phyloP scores from a whole-genome alignment of 1,140 invertebrate genomes.

The Globodera rostochiensis region DNA sequence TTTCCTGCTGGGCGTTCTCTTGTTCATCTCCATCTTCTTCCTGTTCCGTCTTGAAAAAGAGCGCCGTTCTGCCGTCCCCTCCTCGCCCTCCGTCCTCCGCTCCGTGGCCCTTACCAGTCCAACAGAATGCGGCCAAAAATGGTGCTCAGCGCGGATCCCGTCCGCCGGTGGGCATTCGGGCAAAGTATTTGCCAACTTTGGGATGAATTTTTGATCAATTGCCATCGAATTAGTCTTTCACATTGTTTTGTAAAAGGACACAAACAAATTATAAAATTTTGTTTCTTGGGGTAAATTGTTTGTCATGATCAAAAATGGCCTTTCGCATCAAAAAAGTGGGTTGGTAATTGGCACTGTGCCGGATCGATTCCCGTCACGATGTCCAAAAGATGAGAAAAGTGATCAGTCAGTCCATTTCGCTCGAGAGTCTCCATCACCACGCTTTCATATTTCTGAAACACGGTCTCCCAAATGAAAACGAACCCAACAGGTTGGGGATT shows the following conservation, averaged over 20 bases:
- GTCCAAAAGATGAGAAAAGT: slow-evolving; percentile 46
- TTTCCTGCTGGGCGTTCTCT: background rate
- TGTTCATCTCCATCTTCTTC: background rate
- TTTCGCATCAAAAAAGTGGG: slow-evolving; percentile 37
- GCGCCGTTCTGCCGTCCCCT: background rate
- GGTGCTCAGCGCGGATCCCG: no score
- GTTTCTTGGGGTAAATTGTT: background rate
- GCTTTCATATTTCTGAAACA: slow-evolving; percentile 39
- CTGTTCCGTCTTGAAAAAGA: background rate
- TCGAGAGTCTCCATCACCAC: slow-evolving; percentile 40
- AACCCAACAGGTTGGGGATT: background rate
- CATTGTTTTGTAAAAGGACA: background rate
- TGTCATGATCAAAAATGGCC: background rate
- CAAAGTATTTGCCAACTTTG: slow-evolving; percentile 21
- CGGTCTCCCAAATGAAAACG: background rate
- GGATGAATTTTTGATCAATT: background rate
- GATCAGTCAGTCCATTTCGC: slow-evolving; percentile 47
- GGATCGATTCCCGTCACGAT: slow-evolving; percentile 44
- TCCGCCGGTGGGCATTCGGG: slow-evolving; percentile 12
- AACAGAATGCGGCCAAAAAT: background rate
- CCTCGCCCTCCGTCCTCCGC: background rate
- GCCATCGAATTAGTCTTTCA: background rate
- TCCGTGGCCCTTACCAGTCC: background rate
- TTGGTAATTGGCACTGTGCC: slow-evolving; percentile 41
- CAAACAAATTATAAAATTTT: background rate